phyloP scores from a whole-genome alignment of 2,113 vertebrate species.

The Spea bombifrons region DNA sequence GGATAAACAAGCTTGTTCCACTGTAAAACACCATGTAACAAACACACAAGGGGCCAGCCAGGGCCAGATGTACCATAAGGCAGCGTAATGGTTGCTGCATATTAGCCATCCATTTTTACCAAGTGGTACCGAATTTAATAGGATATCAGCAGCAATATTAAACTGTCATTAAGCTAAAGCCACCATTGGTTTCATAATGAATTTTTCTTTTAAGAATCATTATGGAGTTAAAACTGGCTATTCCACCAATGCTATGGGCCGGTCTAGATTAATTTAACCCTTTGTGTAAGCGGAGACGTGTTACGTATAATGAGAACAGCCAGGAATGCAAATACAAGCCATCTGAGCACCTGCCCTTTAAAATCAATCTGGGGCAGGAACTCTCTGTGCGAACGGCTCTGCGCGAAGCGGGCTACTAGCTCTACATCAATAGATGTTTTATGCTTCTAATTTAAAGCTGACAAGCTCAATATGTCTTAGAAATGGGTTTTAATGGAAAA shows the following conservation, averaged over 20 bases:
- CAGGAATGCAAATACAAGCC: constrained; percentile 30
- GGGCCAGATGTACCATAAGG: no score
- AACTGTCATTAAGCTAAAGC: no score
- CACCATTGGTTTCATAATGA: no score
- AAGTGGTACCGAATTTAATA: no score
- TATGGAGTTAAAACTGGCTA: no score
- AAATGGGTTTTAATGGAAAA: constrained; percentile 39
- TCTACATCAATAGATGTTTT: constrained; percentile 44
- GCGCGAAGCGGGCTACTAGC: constrained; percentile 43
- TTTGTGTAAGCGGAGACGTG: neutral
- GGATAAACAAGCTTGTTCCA: no score
- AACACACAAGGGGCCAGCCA: no score
- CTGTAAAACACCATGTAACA: no score
- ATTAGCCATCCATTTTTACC: no score
- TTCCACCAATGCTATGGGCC: neutral
- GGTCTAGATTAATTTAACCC: neutral
- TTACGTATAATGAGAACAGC: constrained; percentile 43
- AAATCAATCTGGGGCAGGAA: constrained; percentile 54
- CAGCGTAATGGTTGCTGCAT: no score
- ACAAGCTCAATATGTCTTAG: constrained; percentile 55
- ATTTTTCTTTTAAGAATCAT: no score
- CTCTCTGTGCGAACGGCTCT: constrained; percentile 48
- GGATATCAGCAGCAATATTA: no score
- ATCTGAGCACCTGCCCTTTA: constrained; percentile 59
- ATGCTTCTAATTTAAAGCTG: constrained; percentile 52